These are phyloP conservation scores for Rhynchomys soricoides DNA, from an alignment of 2,113 vertebrate genomes.

Conservation along the genomic window DNA sequence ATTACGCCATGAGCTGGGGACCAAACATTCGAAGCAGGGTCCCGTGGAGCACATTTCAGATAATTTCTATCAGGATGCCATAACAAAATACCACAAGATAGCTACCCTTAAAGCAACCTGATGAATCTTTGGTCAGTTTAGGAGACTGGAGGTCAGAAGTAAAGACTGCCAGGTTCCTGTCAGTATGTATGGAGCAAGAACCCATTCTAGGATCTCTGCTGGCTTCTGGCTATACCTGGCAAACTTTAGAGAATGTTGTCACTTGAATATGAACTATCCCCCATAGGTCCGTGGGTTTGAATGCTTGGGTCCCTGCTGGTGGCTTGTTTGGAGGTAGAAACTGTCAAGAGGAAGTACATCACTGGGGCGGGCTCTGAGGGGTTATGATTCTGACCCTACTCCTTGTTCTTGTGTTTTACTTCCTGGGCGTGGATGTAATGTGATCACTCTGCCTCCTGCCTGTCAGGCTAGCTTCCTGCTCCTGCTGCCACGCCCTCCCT, in stretches of 20 bases:
- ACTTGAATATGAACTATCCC: not conserved
- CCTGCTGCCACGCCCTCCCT: not conserved
- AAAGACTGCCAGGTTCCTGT: not conserved
- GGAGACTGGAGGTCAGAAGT: not conserved
- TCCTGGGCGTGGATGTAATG: not conserved
- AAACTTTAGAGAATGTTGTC: too few relatives aligned
- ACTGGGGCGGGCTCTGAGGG: not conserved
- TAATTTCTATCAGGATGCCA: not conserved
- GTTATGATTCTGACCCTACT: not conserved
- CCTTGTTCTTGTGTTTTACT: not conserved
- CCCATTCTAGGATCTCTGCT: not conserved
- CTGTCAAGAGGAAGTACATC: not conserved
- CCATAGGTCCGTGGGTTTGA: not conserved
- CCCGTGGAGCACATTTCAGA: not conserved
- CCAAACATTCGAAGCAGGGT: not conserved
- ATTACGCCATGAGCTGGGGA: not conserved
- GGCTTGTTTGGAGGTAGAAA: not conserved
- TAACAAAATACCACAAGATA: not conserved
- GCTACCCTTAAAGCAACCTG: not conserved
- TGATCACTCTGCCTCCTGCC: not conserved
- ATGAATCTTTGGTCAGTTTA: not conserved
- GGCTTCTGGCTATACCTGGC: not conserved
- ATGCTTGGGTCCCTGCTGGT: not conserved
- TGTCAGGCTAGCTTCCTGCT: not conserved
- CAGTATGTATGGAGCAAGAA: not conserved